Conservation (phyloP, 1,140 invertebrate genomes). For the Pemphigus obesinymphae region DNA sequence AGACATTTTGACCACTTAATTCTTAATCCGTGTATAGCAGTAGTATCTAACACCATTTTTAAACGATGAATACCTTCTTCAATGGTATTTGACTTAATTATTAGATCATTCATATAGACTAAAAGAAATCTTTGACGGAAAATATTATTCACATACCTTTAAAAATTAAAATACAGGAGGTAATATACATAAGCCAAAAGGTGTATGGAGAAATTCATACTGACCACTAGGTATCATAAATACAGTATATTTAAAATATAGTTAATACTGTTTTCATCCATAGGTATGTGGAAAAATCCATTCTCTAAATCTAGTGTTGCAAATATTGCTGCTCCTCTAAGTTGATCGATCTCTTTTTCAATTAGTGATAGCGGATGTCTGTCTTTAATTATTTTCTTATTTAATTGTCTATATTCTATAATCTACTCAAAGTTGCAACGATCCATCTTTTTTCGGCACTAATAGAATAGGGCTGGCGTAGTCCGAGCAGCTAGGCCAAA, state of each 20-base stretch:
- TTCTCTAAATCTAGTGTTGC: not conserved
- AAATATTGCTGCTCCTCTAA: not conserved
- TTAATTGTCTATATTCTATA: too few relatives aligned
- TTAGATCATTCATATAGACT: not conserved
- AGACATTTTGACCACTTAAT: too few relatives aligned
- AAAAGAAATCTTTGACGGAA: too few relatives aligned
- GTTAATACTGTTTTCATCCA: conserved; percentile 46
- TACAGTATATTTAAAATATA: conserved; percentile 52
- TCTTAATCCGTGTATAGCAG: too few relatives aligned
- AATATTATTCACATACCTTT: conserved; percentile 49
- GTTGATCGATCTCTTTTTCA: not conserved
- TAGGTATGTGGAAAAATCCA: not conserved
- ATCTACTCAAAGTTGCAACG: too few relatives aligned
- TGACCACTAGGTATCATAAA: conserved; percentile 51
- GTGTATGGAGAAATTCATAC: too few relatives aligned
- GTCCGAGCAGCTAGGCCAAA: conserved; percentile 50
- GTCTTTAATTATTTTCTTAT: not conserved
- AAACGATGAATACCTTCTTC: not conserved
- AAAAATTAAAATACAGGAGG: conserved; percentile 53
- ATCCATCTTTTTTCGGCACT: too few relatives aligned
- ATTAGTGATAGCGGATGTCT: not conserved
- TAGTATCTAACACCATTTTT: too few relatives aligned
- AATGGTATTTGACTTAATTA: not conserved
- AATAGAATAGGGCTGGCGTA: conserved; percentile 52
- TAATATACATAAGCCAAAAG: conserved; percentile 46